phyloP scores from a whole-genome alignment of 2,797 vertebrate species.

The Luscinia megarhynchos region DNA sequence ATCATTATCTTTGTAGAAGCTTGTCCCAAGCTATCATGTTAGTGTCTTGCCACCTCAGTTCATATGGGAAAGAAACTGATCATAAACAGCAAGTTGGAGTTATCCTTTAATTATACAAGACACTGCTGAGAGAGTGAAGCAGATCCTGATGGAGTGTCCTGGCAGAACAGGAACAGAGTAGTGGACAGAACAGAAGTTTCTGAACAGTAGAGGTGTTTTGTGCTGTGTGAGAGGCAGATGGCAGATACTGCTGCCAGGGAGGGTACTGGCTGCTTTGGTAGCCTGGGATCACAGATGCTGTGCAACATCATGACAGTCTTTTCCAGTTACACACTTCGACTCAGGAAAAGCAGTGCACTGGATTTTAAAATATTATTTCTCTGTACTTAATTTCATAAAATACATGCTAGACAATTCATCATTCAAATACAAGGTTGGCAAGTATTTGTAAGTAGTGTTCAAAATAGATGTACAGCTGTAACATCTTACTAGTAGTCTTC shows the following conservation, averaged over 20 bases:
- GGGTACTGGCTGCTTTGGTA: background rate
- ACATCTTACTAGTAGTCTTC: background rate
- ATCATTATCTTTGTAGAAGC: background rate
- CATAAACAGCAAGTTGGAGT: background rate
- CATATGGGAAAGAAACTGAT: background rate
- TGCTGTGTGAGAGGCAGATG: background rate
- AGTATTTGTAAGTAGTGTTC: background rate
- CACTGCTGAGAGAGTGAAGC: background rate
- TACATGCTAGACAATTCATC: background rate
- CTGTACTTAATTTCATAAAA: background rate
- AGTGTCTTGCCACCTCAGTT: background rate
- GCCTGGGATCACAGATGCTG: fast-evolving
- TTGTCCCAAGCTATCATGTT: background rate
- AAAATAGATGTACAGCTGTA: background rate
- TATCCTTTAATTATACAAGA: background rate
- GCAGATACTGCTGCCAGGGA: background rate
- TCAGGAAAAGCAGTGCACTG: background rate
- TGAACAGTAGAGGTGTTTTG: background rate
- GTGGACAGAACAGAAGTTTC: background rate
- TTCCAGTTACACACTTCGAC: background rate
- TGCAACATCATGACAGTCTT: background rate
- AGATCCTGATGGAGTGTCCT: background rate
- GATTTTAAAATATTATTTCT: background rate
- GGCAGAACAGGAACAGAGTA: background rate
- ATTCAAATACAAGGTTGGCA: background rate